phyloP scores from a whole-genome alignment of 2,797 vertebrate species.

The Gadopsis bispinosus region DNA sequence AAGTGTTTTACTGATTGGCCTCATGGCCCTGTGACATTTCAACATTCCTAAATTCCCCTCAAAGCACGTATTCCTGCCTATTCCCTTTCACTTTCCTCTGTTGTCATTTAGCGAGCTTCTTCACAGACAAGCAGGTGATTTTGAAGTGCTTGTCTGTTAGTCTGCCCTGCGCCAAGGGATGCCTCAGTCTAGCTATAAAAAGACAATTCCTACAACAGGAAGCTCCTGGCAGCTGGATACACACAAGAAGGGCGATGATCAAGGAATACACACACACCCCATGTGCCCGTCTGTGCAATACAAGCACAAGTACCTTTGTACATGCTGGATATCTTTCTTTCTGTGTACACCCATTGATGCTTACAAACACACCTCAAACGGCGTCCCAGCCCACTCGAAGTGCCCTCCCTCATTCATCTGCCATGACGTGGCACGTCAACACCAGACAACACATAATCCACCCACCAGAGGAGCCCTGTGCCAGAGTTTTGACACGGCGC shows the following conservation, averaged over 20 bases:
- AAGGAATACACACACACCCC: constrained; percentile 68
- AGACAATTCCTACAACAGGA: constrained; percentile 77
- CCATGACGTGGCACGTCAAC: constrained; percentile 62
- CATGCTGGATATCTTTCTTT: constrained; percentile 17
- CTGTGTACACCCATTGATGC: constrained; percentile 16
- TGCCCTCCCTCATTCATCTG: constrained; percentile 58
- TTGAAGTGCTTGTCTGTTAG: constrained; percentile 34
- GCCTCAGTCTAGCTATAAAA: constrained; percentile 67
- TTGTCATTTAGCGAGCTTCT: constrained; percentile 15
- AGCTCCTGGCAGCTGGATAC: constrained; percentile 67
- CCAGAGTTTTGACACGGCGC: constrained; percentile 60
- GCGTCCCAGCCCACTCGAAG: constrained; percentile 10
- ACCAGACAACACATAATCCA: constrained; percentile 61
- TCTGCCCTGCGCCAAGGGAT: constrained; percentile 48
- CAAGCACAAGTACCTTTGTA: constrained; percentile 22
- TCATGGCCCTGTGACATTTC: constrained; percentile 11
- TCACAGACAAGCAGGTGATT: constrained; percentile 53
- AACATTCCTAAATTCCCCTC: constrained; percentile 34
- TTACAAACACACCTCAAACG: constrained; percentile 34
- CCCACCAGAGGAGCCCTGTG: constrained; percentile 60
- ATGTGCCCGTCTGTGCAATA: constrained; percentile 23
- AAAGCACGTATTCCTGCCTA: neutral
- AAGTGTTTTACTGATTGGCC: constrained; percentile 27
- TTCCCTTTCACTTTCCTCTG: constrained; percentile 39
- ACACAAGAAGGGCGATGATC: constrained; percentile 38